Percentiles rank a stretch among this genome's conserved stretches.
Conservation (phyloP, 2,888 invertebrate species). For the Tenthredo livida region DNA sequence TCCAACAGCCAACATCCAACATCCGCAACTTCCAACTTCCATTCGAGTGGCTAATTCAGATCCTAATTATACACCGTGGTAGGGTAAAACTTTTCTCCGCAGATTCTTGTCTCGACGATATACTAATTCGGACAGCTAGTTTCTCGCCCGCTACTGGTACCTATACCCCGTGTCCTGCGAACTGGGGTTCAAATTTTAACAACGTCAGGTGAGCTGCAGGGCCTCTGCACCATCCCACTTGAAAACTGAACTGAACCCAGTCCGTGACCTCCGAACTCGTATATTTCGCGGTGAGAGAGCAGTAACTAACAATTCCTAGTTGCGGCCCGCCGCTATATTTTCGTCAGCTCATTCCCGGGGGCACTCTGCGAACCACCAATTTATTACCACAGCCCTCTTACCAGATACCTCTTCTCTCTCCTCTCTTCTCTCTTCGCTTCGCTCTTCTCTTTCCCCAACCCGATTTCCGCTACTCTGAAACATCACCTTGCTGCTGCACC, state of each 20-base stretch:
- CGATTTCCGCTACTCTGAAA: conserved; percentile 13
- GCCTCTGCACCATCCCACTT: neutral
- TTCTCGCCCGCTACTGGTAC: neutral
- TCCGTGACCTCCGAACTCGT: conserved; percentile 66
- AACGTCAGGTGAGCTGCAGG: neutral
- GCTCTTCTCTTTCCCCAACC: neutral
- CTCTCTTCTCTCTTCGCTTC: neutral
- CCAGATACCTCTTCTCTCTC: conserved; percentile 18
- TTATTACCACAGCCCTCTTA: conserved; percentile 66
- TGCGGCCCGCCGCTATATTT: conserved; percentile 75
- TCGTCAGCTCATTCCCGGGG: conserved; percentile 74
- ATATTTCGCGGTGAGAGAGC: conserved; percentile 70
- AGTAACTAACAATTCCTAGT: conserved; percentile 76
- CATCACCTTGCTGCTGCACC: neutral
- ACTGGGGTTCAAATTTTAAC: neutral
- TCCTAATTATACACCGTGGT: neutral
- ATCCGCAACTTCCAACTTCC: neutral
- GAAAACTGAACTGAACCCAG: conserved; percentile 56
- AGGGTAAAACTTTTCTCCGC: neutral
- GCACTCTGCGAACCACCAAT: conserved; percentile 71
- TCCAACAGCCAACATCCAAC: no score
- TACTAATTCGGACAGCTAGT: neutral
- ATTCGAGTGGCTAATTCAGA: neutral
- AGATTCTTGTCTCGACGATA: neutral
- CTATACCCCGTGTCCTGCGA: no score